Conservation (phyloP, 2,888 invertebrate species). For the Habrosyne pyritoides region DNA sequence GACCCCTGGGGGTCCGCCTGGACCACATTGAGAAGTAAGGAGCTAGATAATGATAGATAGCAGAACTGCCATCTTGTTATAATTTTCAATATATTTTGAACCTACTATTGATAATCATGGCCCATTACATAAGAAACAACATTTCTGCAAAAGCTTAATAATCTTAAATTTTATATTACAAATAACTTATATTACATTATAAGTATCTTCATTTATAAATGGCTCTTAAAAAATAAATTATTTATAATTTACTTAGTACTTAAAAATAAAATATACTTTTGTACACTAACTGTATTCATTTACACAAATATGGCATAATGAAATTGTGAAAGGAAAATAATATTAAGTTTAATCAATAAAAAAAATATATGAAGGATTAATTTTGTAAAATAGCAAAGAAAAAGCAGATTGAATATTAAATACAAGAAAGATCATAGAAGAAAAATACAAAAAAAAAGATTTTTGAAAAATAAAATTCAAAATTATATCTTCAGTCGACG, state of each 20-base stretch:
- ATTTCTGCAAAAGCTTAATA: too few relatives aligned
- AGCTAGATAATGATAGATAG: too few relatives aligned
- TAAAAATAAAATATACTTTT: slow-evolving; percentile 21
- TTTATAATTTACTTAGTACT: background rate
- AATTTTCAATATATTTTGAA: too few relatives aligned
- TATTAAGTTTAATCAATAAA: too few relatives aligned
- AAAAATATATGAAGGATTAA: too few relatives aligned
- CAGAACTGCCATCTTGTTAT: too few relatives aligned
- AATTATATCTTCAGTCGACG: slow-evolving; percentile 26
- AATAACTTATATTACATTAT: slow-evolving; percentile 7
- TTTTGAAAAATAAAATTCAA: slow-evolving; percentile 18
- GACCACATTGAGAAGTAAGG: too few relatives aligned
- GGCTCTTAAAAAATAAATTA: background rate
- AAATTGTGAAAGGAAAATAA: background rate
- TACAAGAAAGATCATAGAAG: background rate
- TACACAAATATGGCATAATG: slow-evolving; percentile 51
- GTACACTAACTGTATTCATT: slow-evolving; percentile 48
- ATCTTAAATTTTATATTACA: background rate
- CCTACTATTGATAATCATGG: too few relatives aligned
- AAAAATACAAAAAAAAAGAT: background rate
- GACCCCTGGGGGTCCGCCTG: too few relatives aligned
- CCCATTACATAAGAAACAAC: too few relatives aligned
- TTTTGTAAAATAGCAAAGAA: background rate
- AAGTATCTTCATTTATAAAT: slow-evolving; percentile 3
- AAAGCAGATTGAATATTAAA: background rate